Conservation (phyloP, 2,797 vertebrate genomes). For the Paratrypauchen microcephalus region DNA sequence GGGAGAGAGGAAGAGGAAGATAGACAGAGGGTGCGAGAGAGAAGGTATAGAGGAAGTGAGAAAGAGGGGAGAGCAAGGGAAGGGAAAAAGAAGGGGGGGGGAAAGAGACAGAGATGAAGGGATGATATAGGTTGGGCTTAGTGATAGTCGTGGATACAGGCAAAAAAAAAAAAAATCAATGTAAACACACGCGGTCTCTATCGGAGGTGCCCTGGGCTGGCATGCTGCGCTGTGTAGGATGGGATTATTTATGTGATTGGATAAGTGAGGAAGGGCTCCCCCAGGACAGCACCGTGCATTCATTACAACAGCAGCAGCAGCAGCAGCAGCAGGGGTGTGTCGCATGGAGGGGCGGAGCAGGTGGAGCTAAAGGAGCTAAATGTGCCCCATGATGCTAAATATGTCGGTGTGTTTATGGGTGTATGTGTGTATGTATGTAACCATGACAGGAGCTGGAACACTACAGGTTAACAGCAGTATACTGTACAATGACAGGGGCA, state of each 20-base stretch:
- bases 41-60: slow-evolving; percentile 12
- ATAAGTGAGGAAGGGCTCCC: slow-evolving; percentile 69
- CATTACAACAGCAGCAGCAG: slow-evolving; percentile 55
- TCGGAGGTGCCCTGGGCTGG: slow-evolving; percentile 39
- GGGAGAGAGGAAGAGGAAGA: not conserved
- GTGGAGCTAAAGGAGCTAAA: slow-evolving; percentile 23
- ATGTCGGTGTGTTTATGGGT: not conserved
- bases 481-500: not conserved
- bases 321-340: slow-evolving; percentile 53
- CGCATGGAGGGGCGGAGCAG: slow-evolving; percentile 34
- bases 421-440: not conserved
- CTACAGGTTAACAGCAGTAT: slow-evolving; percentile 6
- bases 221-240: slow-evolving; percentile 57
- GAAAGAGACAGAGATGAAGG: slow-evolving; percentile 38
- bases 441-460: not conserved
- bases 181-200: slow-evolving; percentile 31
- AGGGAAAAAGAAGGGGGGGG: not conserved
- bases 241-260: slow-evolving; percentile 75
- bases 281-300: slow-evolving; percentile 49
- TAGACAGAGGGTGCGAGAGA: not conserved
- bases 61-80: not conserved
- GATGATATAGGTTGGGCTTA: slow-evolving; percentile 53
- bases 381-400: slow-evolving; percentile 23
- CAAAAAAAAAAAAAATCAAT: slow-evolving; percentile 39
- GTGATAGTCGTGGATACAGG: slow-evolving; percentile 10